These are phyloP conservation scores for Cairina moschata DNA, from an alignment of 2,113 vertebrate species.

Conservation along the genomic window DNA sequence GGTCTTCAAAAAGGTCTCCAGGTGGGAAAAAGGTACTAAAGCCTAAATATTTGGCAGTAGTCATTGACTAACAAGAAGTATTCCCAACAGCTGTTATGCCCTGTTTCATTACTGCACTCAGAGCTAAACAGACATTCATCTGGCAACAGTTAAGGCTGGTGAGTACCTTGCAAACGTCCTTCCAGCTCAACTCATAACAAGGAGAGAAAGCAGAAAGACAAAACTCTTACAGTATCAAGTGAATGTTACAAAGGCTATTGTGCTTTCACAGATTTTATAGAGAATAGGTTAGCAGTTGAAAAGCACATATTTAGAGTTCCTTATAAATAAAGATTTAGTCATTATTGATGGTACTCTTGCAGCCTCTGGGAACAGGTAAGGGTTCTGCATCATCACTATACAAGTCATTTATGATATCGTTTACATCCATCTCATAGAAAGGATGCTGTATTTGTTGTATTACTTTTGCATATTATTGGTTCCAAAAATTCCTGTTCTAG, in stretches of 20 bases:
- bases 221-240: neutral
- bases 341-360: neutral
- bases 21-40: neutral
- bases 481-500: neutral
- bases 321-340: neutral
- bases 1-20: neutral
- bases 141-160: neutral
- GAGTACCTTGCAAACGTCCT: neutral
- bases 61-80: neutral
- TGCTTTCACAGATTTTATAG: neutral
- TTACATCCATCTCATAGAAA: neutral
- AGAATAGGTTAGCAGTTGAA: neutral
- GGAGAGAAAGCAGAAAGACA: accelerated
- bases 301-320: neutral
- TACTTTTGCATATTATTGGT: neutral
- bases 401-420: neutral
- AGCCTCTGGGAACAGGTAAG: neutral
- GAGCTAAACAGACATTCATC: neutral
- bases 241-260: neutral
- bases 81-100: neutral
- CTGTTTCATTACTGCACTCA: neutral
- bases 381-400: neutral
- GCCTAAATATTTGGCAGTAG: neutral
- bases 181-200: neutral
- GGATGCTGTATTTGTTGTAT: neutral